Evolutionary conservation across 2,888 invertebrate genomes (phyloP), one percentile per base, ranked within the genome.

Genomic region (Pemphredon lugubris): DNA sequence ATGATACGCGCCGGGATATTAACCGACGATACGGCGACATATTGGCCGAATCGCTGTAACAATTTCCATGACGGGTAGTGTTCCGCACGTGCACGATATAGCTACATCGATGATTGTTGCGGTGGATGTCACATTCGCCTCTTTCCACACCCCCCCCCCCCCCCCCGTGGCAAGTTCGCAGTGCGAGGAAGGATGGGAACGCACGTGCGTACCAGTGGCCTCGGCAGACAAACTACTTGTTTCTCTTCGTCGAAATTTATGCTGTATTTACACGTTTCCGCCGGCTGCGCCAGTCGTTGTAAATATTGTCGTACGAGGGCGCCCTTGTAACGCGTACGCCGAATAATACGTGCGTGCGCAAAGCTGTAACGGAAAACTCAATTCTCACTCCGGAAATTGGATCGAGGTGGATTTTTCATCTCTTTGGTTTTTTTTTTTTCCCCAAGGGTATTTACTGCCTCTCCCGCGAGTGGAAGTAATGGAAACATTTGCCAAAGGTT

Each of bases 11-110:
- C 20, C 26, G 54, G 54, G 37, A 58, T 58, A 58, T 65, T 58
- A 51, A 21, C 18, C 53, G 32, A 54, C 34, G 59, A 40, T 32
- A 21, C 18, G 39, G 45, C 60, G 48, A 58, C 67, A 67, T 42
- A 67, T 67, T 60, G 60, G 21, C 26, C 37, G 51, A 60, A 67
- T 67, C 54, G 37, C 55, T 30, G 60, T 50, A 54, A 60, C 39
- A 67, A 50, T 67, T 67, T 42, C 54, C 50, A 34, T n/a, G 13
- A 23, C 16, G 14, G 18, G 20, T 34, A 40, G n/a, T 23, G 39
- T 42, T 23, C 9, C 47, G 37, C 58, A 57, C 40, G 63, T 63
- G 55, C 47, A 2, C 14, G 20, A 55, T 44, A 45, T 11, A 63
- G 44, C 44, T 32, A 14, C 40, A 40, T 53, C 39, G 47, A 53